A percentile compares a stretch with the other conserved stretches of the same genome.
Conservation (phyloP, 2,113 vertebrate genomes). For the Gobio gobio region DNA sequence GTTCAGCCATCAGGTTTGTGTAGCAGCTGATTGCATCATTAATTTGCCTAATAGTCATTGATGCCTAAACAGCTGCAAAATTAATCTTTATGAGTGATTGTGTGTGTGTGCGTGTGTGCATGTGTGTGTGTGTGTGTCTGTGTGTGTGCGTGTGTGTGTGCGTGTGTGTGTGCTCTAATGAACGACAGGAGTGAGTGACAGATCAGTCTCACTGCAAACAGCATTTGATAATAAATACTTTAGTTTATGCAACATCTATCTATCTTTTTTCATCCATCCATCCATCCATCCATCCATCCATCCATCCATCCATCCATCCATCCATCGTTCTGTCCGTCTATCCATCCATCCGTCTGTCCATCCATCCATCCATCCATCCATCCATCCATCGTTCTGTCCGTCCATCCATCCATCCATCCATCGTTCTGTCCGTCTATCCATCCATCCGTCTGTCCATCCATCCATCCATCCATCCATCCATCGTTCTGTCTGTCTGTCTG, state of each 20-base stretch:
- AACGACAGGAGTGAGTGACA: conserved; percentile 41
- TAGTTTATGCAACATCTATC: background rate
- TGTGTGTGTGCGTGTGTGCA: conserved; percentile 13
- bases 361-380: no score
- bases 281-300: no score
- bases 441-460: no score
- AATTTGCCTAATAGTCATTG: conserved; percentile 69
- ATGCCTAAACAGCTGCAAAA: conserved; percentile 65
- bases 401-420: no score
- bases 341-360: no score
- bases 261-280: background rate
- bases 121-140: conserved; percentile 18
- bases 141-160: conserved; percentile 24
- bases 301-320: no score
- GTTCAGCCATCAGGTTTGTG: conserved; percentile 55
- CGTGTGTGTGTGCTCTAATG: conserved; percentile 11
- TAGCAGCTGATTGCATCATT: conserved; percentile 67
- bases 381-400: no score
- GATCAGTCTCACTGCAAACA: conserved; percentile 28
- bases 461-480: no score
- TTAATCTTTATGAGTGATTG: conserved; percentile 44
- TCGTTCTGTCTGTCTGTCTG: no score
- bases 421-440: no score
- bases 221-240: conserved; percentile 50
- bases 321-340: no score